Base-by-base conservation (phyloP, 2,113 vertebrate species). In the Jaculus jaculus region DNA sequence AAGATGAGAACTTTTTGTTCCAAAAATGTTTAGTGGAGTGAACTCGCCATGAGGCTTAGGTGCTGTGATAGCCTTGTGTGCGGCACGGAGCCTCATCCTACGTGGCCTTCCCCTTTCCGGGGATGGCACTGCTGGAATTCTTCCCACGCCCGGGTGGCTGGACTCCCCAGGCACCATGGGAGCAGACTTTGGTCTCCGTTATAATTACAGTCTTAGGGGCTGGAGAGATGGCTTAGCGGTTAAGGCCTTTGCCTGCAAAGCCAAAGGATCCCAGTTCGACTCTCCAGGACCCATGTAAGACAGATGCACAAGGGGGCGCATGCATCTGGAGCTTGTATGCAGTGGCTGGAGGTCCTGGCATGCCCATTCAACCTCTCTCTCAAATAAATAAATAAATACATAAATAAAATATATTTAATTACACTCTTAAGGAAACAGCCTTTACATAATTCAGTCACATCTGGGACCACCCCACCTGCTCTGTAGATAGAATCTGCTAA, bases 381-480 rank as follows among this genome's bases (percentile, higher is more conserved):
- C n/a, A n/a, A n/a, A n/a, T n/a, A n/a, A n/a, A n/a, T n/a, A n/a
- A n/a, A n/a, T n/a, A n/a, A n/a, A n/a, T n/a, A n/a, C n/a, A n/a
- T n/a, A n/a, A n/a, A n/a, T n/a, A n/a, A n/a, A n/a, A n/a, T n/a
- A n/a, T n/a, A n/a, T n/a, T n/a, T n/a, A 95, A 92, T 89, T 73
- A 80, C 30, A 63, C 42, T 84, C 93, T 83, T 80, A 89, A 84
- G 93, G 93, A 93, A 75, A 80, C 58, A 60, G 87, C 90, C 87
- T 94, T 61, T 78, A 87, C 97, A 96, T 96, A 94, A 94, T 81
- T 95, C 60, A 88, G 83, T 85, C 96, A 83, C 95, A 92, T 95
- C 95, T 96, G 82, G 39, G 84, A 75, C 88, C 54, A 17, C 3
- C 85, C 75, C 20, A 23, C 65, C 65, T 37, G 5, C 42, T 8